Evolutionary conservation across 1,140 invertebrate species (phyloP), one percentile per base, ranked within the genome.

Genomic region (Sweltsa coloradensis): DNA sequence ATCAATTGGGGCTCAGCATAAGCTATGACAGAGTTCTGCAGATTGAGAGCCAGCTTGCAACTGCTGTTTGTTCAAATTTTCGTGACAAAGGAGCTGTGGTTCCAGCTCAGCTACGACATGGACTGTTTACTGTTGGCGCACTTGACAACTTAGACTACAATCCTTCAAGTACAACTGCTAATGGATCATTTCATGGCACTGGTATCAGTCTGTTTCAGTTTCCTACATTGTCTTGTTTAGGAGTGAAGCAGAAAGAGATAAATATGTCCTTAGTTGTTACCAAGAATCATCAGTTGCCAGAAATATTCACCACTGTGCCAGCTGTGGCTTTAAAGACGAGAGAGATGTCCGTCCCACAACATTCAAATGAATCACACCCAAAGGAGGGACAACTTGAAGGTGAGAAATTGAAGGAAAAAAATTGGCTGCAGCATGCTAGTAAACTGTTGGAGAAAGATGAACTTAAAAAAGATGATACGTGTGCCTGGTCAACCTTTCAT

Each of bases 111-210:
- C n/a, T n/a, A n/a, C n/a, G n/a, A n/a, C n/a, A n/a, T n/a, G n/a
- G n/a, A n/a, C n/a, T n/a, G n/a, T n/a, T n/a, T n/a, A n/a, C n/a
- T n/a, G n/a, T n/a, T n/a, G n/a, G n/a, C n/a, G n/a, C n/a, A n/a
- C n/a, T n/a, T n/a, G n/a, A n/a, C n/a, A n/a, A n/a, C n/a, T 31
- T 53, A 27, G 55, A 57, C 27, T 54, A 57, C 31, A 55, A 57
- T 49, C 57, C 51, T 5, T 27, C 47, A 27, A 42, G 50, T 5
- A 57, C 47, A 22, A 54, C 48, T 16, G 44, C 51, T 34, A 40
- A 1, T 18, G 18, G 34, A 5, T 57, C 51, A 9, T 57, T 57
- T 29, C 51, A 57, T 48, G 54, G 54, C 19, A 51, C 52, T 11
- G 44, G 44, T 18, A 53, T 57, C 14, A 57, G 53, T 39, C 4